Evolutionary conservation across 1,140 invertebrate genomes (phyloP).

Genomic region (Diorhabda carinulata): DNA sequence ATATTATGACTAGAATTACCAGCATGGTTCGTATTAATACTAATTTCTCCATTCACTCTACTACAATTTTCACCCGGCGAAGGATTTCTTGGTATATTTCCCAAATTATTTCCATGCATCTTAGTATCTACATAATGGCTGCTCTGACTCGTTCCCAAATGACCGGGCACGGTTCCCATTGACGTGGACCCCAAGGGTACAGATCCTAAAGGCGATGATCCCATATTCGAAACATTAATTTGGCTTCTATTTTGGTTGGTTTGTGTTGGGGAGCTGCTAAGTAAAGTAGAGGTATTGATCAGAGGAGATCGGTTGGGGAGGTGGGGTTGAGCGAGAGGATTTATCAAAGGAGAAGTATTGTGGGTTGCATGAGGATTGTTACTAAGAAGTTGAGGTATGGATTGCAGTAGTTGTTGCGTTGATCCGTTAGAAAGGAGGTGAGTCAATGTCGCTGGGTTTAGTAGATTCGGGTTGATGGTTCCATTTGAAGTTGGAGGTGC

Average conservation of each 20-base stretch:
- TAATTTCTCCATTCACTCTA: slow-evolving; percentile 70
- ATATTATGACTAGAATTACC: slow-evolving; percentile 49
- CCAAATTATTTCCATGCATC: slow-evolving; percentile 27
- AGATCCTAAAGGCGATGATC: slow-evolving; percentile 15
- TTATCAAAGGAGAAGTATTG: slow-evolving; percentile 47
- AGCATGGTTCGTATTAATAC: slow-evolving; percentile 70
- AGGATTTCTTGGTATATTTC: slow-evolving; percentile 31
- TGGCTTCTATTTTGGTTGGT: slow-evolving; percentile 27
- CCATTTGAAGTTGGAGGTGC: slow-evolving; percentile 48
- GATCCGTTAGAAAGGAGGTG: slow-evolving; percentile 68
- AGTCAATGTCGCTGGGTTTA: slow-evolving; percentile 61
- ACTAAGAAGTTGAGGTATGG: slow-evolving; percentile 57
- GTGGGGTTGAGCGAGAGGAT: slow-evolving; percentile 47
- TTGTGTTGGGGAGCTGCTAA: slow-evolving; percentile 26
- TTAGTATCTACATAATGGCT: slow-evolving; percentile 43
- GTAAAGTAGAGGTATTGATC: slow-evolving; percentile 41
- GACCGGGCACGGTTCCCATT: slow-evolving; percentile 11
- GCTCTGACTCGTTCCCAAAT: slow-evolving; percentile 20
- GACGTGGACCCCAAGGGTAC: slow-evolving; percentile 15
- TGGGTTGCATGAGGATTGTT: slow-evolving; percentile 45
- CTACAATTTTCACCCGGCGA: slow-evolving; percentile 48
- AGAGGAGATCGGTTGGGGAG: slow-evolving; percentile 50
- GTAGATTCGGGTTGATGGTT: slow-evolving; percentile 47
- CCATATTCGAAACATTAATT: slow-evolving; percentile 12
- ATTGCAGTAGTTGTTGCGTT: slow-evolving; percentile 60